phyloP scores from a whole-genome alignment of 2,888 invertebrate genomes.

The Sthenelais limicola region DNA sequence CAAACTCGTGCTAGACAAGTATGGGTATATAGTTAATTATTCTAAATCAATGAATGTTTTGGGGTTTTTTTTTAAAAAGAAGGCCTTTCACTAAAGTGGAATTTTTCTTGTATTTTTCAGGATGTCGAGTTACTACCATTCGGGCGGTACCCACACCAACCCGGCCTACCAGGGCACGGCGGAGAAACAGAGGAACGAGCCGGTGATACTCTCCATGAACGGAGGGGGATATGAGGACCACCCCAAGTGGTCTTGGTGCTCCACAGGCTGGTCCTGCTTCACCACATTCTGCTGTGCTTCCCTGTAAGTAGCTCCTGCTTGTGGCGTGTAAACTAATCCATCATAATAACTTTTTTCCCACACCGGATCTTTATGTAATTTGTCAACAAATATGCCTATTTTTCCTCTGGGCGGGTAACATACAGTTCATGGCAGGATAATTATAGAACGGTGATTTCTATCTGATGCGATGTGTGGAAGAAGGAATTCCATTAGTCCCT shows the following conservation, averaged over 20 bases:
- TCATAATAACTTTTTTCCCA: neutral
- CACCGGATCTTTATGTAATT: too few species aligned
- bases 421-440: too few species aligned
- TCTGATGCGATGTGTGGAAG: too few species aligned
- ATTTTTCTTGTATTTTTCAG: conserved; percentile 3
- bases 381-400: neutral
- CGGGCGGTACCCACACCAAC: conserved; percentile 22
- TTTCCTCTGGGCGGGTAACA: too few species aligned
- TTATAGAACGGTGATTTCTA: too few species aligned
- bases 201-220: neutral
- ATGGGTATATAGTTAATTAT: too few species aligned
- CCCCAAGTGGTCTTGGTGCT: conserved; percentile 42
- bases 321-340: neutral
- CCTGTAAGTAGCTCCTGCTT: neutral
- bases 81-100: too few species aligned
- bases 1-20: too few species aligned
- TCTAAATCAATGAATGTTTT: too few species aligned
- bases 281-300: conserved; percentile 32
- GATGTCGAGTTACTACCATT: conserved; percentile 33
- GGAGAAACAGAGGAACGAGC: conserved; percentile 31
- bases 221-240: too few species aligned
- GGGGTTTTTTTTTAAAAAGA: too few species aligned
- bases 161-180: conserved; percentile 24
- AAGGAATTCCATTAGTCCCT: too few species aligned
- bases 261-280: conserved; percentile 34